Evolutionary conservation across 2,113 vertebrate genomes (phyloP).

Genomic region (Perca fluviatilis): DNA sequence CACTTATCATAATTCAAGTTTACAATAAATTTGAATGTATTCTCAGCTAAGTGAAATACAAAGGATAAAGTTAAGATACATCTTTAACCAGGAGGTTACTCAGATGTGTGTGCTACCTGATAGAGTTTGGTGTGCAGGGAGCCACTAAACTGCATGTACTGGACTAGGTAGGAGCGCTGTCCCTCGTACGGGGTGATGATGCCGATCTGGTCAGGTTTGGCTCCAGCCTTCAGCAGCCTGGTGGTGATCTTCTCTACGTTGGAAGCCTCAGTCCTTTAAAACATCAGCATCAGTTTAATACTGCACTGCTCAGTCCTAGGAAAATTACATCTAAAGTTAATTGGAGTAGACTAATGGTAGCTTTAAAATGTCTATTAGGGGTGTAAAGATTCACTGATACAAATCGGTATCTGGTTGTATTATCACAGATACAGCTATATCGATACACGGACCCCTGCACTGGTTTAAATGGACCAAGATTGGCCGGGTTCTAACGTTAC

Average conservation of each 20-base stretch:
- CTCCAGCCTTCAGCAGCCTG: slow-evolving; percentile 94
- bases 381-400: no score
- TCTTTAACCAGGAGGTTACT: neutral
- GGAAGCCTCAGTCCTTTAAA: slow-evolving; percentile 93
- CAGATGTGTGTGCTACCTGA: slow-evolving; percentile 85
- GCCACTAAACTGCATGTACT: slow-evolving; percentile 99
- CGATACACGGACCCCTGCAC: no score
- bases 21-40: neutral
- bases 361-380: no score
- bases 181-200: slow-evolving; percentile 99
- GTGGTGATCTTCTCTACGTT: slow-evolving; percentile 99
- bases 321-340: neutral
- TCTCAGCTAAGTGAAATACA: neutral
- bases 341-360: no score
- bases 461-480: no score
- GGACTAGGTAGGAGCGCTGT: slow-evolving; percentile 97
- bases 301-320: neutral
- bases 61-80: neutral
- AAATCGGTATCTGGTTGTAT: no score
- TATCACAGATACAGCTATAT: no score
- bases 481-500: no score
- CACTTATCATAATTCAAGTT: neutral
- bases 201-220: slow-evolving; percentile 98
- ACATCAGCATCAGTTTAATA: slow-evolving; percentile 15
- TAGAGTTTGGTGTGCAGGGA: slow-evolving; percentile 99